Conservation (phyloP, 2,797 vertebrate genomes). For the Peromyscus nudipes region DNA sequence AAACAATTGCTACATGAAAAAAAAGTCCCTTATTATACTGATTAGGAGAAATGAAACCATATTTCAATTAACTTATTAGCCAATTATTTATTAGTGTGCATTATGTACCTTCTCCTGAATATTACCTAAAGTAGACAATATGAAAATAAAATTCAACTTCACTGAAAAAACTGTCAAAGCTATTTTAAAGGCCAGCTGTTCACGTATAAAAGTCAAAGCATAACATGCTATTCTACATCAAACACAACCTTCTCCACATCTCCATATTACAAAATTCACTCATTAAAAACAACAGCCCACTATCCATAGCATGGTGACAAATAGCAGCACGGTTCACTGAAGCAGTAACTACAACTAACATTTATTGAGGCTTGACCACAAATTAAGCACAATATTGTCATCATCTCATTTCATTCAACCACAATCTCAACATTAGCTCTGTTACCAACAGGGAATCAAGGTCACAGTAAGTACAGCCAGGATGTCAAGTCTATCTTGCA, state of each 20-base stretch:
- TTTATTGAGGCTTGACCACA: background rate
- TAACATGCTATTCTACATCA: background rate
- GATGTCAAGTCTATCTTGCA: background rate
- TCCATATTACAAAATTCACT: background rate
- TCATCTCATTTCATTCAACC: constrained; percentile 33
- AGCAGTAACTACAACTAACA: background rate
- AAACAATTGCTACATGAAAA: background rate
- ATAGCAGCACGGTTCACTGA: background rate
- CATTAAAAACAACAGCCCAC: background rate
- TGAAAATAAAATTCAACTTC: background rate
- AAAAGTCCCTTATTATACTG: background rate
- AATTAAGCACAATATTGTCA: background rate
- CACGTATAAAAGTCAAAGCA: constrained; percentile 26
- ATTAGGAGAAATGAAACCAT: constrained; percentile 55
- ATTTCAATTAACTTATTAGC: constrained; percentile 9
- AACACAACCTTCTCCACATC: background rate
- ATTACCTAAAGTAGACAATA: background rate
- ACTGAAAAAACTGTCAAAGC: background rate
- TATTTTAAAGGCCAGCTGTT: background rate
- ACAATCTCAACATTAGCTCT: background rate
- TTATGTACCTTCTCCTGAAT: background rate
- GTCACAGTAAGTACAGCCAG: background rate
- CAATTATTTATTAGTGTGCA: background rate
- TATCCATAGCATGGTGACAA: background rate
- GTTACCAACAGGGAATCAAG: constrained; percentile 19